Evolutionary conservation across 2,888 invertebrate species (phyloP).

Genomic region (Limnephilus auricula): DNA sequence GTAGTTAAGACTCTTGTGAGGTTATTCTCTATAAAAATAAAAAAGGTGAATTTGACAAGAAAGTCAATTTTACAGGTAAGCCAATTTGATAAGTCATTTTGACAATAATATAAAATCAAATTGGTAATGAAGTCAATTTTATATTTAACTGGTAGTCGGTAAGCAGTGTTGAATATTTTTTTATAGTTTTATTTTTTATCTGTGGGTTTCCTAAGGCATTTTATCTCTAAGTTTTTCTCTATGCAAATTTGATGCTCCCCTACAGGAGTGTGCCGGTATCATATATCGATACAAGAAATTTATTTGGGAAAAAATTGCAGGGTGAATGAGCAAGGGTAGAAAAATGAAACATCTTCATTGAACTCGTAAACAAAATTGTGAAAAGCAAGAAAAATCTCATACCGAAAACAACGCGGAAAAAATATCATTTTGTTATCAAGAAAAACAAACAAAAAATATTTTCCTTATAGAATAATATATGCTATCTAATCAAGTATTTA

Average conservation of each 20-base stretch:
- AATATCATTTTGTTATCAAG: background rate
- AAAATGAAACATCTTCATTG: background rate
- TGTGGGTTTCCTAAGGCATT: background rate
- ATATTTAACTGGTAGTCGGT: too few relatives aligned
- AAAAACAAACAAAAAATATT: background rate
- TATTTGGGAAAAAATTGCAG: background rate
- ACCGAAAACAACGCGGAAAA: background rate
- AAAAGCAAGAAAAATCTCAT: background rate
- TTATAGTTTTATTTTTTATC: background rate
- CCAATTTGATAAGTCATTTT: too few relatives aligned
- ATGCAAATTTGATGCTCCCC: background rate
- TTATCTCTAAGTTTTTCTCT: background rate
- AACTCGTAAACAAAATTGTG: background rate
- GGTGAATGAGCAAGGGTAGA: background rate
- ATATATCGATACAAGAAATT: background rate
- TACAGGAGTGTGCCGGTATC: background rate
- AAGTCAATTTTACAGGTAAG: too few relatives aligned
- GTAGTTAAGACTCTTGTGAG: too few relatives aligned
- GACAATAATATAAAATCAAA: too few relatives aligned
- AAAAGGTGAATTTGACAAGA: too few relatives aligned
- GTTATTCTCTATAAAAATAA: too few relatives aligned
- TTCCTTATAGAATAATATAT: too few relatives aligned
- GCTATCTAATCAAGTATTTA: too few relatives aligned
- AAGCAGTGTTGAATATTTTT: background rate
- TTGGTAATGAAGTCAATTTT: too few relatives aligned